Base-by-base conservation (phyloP, 1,140 invertebrate species). In the Augochlora pura region DNA sequence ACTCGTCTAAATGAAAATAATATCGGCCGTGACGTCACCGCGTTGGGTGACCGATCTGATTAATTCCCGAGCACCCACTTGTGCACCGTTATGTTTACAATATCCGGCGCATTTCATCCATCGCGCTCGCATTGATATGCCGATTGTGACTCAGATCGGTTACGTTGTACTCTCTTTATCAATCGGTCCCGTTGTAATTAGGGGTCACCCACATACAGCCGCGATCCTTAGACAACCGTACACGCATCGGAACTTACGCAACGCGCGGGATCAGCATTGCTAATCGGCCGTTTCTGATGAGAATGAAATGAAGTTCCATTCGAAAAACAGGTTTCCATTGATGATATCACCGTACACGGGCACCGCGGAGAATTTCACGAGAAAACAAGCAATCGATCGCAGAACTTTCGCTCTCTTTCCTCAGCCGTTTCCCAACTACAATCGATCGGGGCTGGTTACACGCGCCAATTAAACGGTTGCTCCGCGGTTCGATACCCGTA, bases 321-420 rank as follows among this genome's bases (percentile, higher is more conserved):
- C 12, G 7, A 18, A 12, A n/a, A 75, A 62, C 8, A 25, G 25
- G 42, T 63, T 63, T 38, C 70, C 49, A 64, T 77, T 52, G 42
- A 63, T 39, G 57, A 52, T 77, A 62, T 62, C 16, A 12, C 38
- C 18, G 16, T 66, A 25, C 18, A 12, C 32, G 46, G 49, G 14
- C 21, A 54, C 64, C 12, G 10, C 21, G 16, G 60, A 25, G 46
- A 70, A 49, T 77, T 54, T 38, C 14, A 38, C 23, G 65, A 32
- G 67, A 62, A 65, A 71, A 83, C 49, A 39, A 73, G 49, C 67
- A 32, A 84, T 83, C 75, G 81, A 84, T 84, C 75, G 74, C 2
- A 21, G 16, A 25, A 62, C 73, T 83, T 78, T 83, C 82, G 68
- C 74, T 83, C 82, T 83, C 80, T 72, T 65, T 57, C 38, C 66